Base-by-base conservation (phyloP, 1,140 invertebrate species). In the Cyphomyrmex costatus region DNA sequence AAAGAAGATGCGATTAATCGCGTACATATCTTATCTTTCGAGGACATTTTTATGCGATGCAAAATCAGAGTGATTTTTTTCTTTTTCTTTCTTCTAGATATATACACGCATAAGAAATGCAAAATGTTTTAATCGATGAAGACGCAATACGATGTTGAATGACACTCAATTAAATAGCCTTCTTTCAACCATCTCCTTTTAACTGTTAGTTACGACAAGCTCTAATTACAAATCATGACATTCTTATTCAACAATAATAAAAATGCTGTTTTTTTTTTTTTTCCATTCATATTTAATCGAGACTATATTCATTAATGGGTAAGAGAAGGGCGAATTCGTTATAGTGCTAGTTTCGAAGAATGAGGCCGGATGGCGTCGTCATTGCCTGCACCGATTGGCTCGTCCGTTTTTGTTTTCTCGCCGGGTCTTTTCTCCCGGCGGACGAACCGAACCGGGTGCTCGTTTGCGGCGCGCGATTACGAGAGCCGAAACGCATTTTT, bases 391-490 rank as follows among this genome's bases (percentile, higher is more conserved):
- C 51, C 51, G 79, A 82, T 82, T 53, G 12, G 51, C 66, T 49
- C 68, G 68, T 33, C 60, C 61, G 56, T 60, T 83, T 82, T 83
- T 83, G 68, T 83, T 83, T 83, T n/a, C 79, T 83, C 68, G 36
- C 68, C 68, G 14, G 27, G 33, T 82, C 66, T 58, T 60, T 19
- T 79, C 66, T 82, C 46, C 24, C 36, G 58, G 21, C 21, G 30
- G 30, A 16, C 49, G 63, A 27, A 53, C 42, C 46, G 30, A 68
- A 63, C 36, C 49, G 46, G 46, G 85, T 66, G 77, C 66, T 87
- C 79, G 70, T 89, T 89, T 91, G 76, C 77, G 58, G 42, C 77
- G 56, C 56, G 70, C 88, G 85, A 91, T 91, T 90, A 91, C 90
- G 85, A 86, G 88, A 49, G n/a, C 16, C 85, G 56, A 61, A 86